phyloP scores from a whole-genome alignment of 2,113 vertebrate species.

The Neofelis nebulosa region DNA sequence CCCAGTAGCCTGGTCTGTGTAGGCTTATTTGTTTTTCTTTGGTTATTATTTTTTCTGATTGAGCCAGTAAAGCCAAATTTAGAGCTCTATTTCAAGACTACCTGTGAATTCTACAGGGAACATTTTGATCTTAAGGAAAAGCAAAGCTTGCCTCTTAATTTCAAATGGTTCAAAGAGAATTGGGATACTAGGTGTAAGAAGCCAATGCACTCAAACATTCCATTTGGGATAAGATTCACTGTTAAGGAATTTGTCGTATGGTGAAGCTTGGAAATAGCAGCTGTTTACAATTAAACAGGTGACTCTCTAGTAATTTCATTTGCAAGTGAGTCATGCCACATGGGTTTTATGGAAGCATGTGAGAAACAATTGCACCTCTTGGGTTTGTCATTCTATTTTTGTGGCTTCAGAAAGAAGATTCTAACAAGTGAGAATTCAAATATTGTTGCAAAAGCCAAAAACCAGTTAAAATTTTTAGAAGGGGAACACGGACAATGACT shows the following conservation, averaged over 20 bases:
- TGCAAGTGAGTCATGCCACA: conserved; percentile 21
- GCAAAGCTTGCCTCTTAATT: conserved; percentile 9
- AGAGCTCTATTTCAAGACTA: conserved; percentile 8
- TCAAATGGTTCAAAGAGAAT: neutral
- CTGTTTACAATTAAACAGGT: conserved; percentile 69
- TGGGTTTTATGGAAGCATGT: neutral
- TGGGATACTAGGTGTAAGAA: conserved; percentile 27
- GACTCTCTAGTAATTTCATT: conserved; percentile 68
- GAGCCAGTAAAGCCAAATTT: conserved; percentile 31
- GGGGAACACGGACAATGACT: neutral
- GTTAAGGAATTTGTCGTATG: conserved; percentile 63
- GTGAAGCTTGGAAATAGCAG: neutral
- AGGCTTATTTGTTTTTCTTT: conserved; percentile 41
- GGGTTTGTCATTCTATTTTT: conserved; percentile 19
- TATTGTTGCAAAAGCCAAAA: conserved; percentile 29
- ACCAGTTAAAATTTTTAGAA: neutral
- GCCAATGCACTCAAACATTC: neutral
- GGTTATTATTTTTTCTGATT: conserved; percentile 32
- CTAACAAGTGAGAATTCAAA: conserved; percentile 49
- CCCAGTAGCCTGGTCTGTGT: neutral
- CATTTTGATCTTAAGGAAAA: conserved; percentile 44
- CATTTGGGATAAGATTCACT: conserved; percentile 26
- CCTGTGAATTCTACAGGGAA: conserved; percentile 16
- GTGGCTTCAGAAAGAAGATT: conserved; percentile 41
- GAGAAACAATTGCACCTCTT: neutral